Evolutionary conservation across 2,797 vertebrate species (phyloP).

Genomic region (Rhynchonycteris naso): DNA sequence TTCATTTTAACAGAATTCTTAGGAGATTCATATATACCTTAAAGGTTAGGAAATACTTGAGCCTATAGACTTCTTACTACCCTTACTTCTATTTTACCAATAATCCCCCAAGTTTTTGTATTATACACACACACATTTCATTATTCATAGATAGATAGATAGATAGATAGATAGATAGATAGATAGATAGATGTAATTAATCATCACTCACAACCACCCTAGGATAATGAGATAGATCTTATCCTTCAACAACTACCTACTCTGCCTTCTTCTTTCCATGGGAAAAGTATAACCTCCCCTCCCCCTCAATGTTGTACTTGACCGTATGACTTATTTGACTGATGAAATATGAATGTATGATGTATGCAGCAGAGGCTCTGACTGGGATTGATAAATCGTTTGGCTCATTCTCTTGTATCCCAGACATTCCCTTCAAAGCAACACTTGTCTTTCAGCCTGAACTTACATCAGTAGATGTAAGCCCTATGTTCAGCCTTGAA

Average conservation of each 20-base stretch:
- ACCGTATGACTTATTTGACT: not conserved
- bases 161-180: too few species aligned
- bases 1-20: conserved; percentile 29
- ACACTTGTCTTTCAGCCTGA: not conserved
- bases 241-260: not conserved
- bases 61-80: not conserved
- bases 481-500: not conserved
- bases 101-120: not conserved
- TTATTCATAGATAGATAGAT: not conserved
- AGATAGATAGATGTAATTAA: not conserved
- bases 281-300: not conserved
- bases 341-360: not conserved
- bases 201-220: not conserved
- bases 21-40: not conserved
- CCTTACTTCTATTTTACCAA: not conserved
- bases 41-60: not conserved
- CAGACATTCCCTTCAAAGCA: not conserved
- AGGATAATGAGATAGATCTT: not conserved
- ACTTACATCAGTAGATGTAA: not conserved
- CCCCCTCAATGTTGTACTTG: not conserved
- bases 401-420: not conserved
- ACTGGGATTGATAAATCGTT: not conserved
- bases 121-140: not conserved
- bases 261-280: not conserved
- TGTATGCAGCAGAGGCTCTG: not conserved